Percentiles rank a stretch among this genome's conserved stretches.
Evolutionary conservation across 1,140 invertebrate genomes (phyloP).

Genomic region (Drosophila equinoxialis): DNA sequence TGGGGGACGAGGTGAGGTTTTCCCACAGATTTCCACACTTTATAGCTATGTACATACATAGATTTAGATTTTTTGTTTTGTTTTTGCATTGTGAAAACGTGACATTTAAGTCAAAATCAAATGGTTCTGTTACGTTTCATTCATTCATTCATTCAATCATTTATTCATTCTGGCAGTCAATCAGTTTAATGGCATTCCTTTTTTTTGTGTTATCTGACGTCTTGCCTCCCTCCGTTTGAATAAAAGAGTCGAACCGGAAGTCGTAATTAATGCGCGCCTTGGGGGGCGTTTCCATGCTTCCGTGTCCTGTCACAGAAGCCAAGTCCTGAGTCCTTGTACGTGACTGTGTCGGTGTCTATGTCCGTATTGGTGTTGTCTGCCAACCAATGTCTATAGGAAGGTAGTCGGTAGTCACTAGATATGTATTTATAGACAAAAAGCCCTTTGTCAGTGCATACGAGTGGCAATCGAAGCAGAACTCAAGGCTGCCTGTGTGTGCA

Average conservation of each 20-base stretch:
- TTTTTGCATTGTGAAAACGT: constrained; percentile 42
- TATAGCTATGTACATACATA: neutral
- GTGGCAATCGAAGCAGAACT: constrained; percentile 19
- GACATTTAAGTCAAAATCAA: constrained; percentile 69
- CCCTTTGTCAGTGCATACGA: constrained; percentile 17
- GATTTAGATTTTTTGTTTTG: constrained; percentile 3
- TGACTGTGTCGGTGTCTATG: constrained; percentile 27
- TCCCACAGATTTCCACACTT: constrained; percentile 23
- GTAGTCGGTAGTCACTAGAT: constrained; percentile 18
- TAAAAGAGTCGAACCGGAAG: constrained; percentile 57
- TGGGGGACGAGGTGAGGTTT: neutral
- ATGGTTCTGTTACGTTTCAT: constrained; percentile 25
- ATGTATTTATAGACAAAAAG: constrained; percentile 31
- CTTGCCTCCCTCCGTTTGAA: constrained; percentile 24
- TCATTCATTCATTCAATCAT: constrained; percentile 51
- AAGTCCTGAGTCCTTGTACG: constrained; percentile 46
- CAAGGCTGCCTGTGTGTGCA: constrained; percentile 11
- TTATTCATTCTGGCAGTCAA: constrained; percentile 67
- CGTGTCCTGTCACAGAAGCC: constrained; percentile 32
- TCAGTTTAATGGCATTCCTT: constrained; percentile 59
- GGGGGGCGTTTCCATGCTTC: constrained; percentile 65
- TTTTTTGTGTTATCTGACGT: constrained; percentile 45
- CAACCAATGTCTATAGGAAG: neutral
- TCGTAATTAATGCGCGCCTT: constrained; percentile 76
- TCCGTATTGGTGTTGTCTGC: neutral